Evolutionary conservation across 1,140 invertebrate genomes (phyloP), one percentile per base, ranked within the genome.

Genomic region (Hyles euphorbiae): DNA sequence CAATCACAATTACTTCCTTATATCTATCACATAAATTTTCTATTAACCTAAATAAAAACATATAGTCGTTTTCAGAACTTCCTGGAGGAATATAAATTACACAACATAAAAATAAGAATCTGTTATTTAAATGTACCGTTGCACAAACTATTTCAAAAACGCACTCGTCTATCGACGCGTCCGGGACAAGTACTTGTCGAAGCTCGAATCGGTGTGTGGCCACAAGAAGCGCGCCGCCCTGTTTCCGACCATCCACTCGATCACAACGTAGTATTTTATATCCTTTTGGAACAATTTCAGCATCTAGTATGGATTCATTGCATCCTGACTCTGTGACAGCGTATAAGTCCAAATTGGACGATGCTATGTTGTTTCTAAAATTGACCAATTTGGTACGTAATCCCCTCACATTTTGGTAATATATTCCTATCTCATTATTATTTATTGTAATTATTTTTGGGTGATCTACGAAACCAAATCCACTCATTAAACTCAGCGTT

Each of bases 401-500:
- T 32, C 61, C 61, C 48, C 56, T 55, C 6, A 58, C 61, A 34
- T 63, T 63, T 33, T 63, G 61, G 6, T 63, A 58, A 34, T 56
- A 50, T 3, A 63, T 44, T 40, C 8, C 8, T 5, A 44, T 48
- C 53, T 44, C 54, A 34, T 8, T 34, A 55, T 60, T 60, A 58
- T 34, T 53, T 34, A 32, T 33, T 8, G 9, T n/a, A 9, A 5
- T 9, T 8, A 10, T 43, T 61, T 51, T 60, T 65, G 8, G 52
- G 34, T 53, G 54, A 9, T 53, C 43, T 66, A 6, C 68, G 65
- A 70, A 70, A 70, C 68, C 72, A 74, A 52, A 69, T 55, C 70
- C 67, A 72, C 33, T 72, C 67, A 40, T 44, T 56, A 53, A 63
- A 72, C 50, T 72, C 60, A 9, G 58, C 53, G 47, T 72, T 65